These are phyloP conservation scores for zebrafish (Danio rerio) DNA, from an alignment of 2,113 vertebrate species.

Conservation along the genomic window GRCz12tu NC_133182.1:15211501-15212000, in stretches of 20 bases:
- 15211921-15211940: background rate
- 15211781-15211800: background rate
- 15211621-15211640: slow-evolving; percentile 20
- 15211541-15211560: slow-evolving; percentile 11
- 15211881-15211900: background rate
- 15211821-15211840: background rate
- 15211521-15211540: background rate
- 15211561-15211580: slow-evolving; percentile 10
- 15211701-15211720: slow-evolving; percentile 63
- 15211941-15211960: background rate
- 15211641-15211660: slow-evolving; percentile 9
- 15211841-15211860: background rate
- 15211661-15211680: slow-evolving; percentile 46
- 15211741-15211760: slow-evolving; percentile 34
- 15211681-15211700: slow-evolving; percentile 66
- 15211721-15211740: slow-evolving; percentile 62
- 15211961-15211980: background rate
- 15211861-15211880: slow-evolving; percentile 24
- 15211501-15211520: background rate
- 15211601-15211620: slow-evolving; percentile 1
- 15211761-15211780: slow-evolving; percentile 42
- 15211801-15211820: slow-evolving; percentile 11
- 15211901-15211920: background rate
- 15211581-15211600: slow-evolving; percentile 3
- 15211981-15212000: background rate